A percentile compares a stretch with the other conserved stretches of the same genome.
phyloP scores from a whole-genome alignment of 1,140 invertebrate species.

The Cherax quadricarinatus region DNA sequence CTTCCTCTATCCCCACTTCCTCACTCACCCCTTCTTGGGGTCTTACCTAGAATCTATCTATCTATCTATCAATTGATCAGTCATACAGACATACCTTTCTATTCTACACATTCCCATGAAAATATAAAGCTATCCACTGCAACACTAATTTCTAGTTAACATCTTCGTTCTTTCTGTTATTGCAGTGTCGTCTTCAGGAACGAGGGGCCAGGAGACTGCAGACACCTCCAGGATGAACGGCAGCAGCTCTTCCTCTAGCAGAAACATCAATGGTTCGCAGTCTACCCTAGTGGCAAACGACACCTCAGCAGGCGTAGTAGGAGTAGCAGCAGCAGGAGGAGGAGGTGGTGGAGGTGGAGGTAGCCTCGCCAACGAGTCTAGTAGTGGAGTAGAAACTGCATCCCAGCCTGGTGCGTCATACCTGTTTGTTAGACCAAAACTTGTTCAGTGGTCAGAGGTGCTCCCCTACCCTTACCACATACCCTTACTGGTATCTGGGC shows the following conservation, averaged over 20 bases:
- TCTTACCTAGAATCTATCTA: too few relatives aligned
- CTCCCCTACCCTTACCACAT: not conserved
- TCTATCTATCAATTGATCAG: too few relatives aligned
- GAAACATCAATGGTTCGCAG: constrained; percentile 38
- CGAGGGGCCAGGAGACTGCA: constrained; percentile 27
- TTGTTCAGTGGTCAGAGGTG: constrained; percentile 23
- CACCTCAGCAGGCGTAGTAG: constrained; percentile 42
- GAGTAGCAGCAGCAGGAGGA: constrained; percentile 45
- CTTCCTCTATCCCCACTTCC: too few relatives aligned
- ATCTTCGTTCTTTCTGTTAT: too few relatives aligned
- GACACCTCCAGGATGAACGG: constrained; percentile 15
- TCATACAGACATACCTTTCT: too few relatives aligned
- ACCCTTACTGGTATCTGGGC: not conserved
- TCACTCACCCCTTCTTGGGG: too few relatives aligned
- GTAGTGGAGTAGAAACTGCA: constrained; percentile 33
- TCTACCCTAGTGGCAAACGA: constrained; percentile 18
- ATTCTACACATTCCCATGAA: too few relatives aligned
- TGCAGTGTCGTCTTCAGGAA: constrained; percentile 37
- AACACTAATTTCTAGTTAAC: not conserved
- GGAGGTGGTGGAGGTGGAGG: constrained; percentile 54
- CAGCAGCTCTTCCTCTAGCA: not conserved
- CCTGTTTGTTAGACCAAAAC: constrained; percentile 1
- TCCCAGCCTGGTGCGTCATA: constrained; percentile 38
- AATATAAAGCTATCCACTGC: not conserved
- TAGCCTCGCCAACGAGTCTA: constrained; percentile 36